Evolutionary conservation across 2,888 invertebrate genomes (phyloP).

Genomic region (Nowickia ferox): DNA sequence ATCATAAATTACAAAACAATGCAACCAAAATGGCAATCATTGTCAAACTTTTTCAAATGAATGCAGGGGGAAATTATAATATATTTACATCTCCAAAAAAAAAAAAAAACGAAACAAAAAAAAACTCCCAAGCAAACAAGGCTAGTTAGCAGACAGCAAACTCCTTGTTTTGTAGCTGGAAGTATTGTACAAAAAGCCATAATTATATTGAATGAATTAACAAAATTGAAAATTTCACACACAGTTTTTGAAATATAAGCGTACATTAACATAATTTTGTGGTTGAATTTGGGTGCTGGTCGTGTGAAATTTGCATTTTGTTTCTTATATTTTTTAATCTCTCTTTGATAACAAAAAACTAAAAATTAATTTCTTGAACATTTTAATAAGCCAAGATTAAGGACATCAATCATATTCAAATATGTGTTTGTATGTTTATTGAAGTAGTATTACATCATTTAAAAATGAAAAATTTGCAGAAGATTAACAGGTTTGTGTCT

Average conservation of each 20-base stretch:
- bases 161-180: constrained; percentile 9
- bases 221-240: constrained; percentile 59
- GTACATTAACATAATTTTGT: constrained; percentile 28
- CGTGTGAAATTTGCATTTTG: constrained; percentile 25
- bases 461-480: neutral
- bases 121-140: neutral
- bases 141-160: neutral
- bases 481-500: neutral
- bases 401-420: constrained; percentile 19
- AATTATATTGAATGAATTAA: constrained; percentile 50
- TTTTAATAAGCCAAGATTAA: constrained; percentile 2
- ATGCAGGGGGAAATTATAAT: neutral
- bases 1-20: constrained; percentile 45
- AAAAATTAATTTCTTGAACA: neutral
- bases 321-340: neutral
- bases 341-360: neutral
- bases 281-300: constrained; percentile 7
- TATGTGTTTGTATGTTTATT: neutral
- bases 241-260: constrained; percentile 2
- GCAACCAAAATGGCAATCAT: constrained; percentile 42
- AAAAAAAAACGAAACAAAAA: constrained; percentile 11
- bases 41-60: constrained; percentile 20
- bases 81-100: constrained; percentile 37
- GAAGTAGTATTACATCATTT: neutral
- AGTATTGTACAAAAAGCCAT: constrained; percentile 6